These are phyloP conservation scores for Ametastegia equiseti DNA, from an alignment of 2,888 invertebrate species.

Conservation along the genomic window DNA sequence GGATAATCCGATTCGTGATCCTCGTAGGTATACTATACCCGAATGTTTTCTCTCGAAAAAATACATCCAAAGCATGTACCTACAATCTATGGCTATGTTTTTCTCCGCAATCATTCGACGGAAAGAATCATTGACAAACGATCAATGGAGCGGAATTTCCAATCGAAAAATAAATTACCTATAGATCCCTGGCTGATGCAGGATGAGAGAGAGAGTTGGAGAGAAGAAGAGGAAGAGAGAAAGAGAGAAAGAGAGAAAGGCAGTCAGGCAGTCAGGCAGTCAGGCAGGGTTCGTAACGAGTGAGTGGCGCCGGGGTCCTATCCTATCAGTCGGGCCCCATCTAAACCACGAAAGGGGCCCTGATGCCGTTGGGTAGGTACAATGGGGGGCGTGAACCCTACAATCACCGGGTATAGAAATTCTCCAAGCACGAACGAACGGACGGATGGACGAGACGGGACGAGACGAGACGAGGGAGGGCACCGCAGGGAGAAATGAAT, in stretches of 20 bases:
- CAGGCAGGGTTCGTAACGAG: constrained; percentile 39
- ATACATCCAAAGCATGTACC: too few species aligned
- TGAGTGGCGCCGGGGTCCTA: constrained; percentile 47
- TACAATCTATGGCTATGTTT: too few species aligned
- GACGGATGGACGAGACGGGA: too few species aligned
- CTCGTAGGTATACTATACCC: too few species aligned
- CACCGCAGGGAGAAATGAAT: constrained; percentile 43
- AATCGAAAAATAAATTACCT: constrained; percentile 28
- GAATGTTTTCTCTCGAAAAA: too few species aligned
- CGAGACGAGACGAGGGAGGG: constrained; percentile 15
- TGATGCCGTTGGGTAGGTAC: constrained; percentile 40
- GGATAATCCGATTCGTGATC: constrained; percentile 27
- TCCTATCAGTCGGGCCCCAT: constrained; percentile 49
- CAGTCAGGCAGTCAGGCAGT: neutral
- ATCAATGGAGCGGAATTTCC: neutral
- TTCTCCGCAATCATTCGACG: too few species aligned
- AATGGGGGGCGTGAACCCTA: constrained; percentile 50
- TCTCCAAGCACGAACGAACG: constrained; percentile 33
- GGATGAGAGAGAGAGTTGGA: neutral
- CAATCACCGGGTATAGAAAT: constrained; percentile 50
- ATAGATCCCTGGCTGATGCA: neutral
- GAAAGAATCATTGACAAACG: neutral
- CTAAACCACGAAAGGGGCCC: constrained; percentile 47
- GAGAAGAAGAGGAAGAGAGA: neutral
- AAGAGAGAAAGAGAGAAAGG: neutral